Conservation (phyloP, 92 coral and sea anemone species). For the Nematostella vectensis region DNA sequence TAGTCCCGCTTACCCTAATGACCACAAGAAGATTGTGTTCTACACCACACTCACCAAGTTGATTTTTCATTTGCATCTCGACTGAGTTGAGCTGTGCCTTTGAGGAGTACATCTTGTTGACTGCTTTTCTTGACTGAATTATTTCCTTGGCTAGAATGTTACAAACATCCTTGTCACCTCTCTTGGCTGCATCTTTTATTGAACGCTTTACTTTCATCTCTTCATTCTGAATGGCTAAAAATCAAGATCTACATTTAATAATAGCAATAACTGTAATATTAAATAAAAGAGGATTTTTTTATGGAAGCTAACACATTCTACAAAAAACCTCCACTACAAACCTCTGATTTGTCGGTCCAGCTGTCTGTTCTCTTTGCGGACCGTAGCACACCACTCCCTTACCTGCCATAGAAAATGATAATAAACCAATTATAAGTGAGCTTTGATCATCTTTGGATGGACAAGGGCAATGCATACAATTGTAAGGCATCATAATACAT, state of each 20-base stretch:
- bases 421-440: background rate
- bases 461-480: too few species aligned
- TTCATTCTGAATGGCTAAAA: constrained; percentile 69
- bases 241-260: background rate
- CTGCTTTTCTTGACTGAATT: constrained; percentile 73
- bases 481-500: too few species aligned
- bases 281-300: background rate
- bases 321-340: constrained; percentile 7
- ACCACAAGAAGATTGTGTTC: too few species aligned
- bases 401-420: constrained; percentile 39
- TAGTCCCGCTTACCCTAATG: too few species aligned
- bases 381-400: constrained; percentile 71
- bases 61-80: constrained; percentile 95
- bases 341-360: constrained; percentile 92
- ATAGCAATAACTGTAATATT: too few species aligned
- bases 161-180: constrained; percentile 83
- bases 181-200: constrained; percentile 89
- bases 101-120: constrained; percentile 80
- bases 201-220: constrained; percentile 73
- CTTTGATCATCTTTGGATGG: too few species aligned
- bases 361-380: constrained; percentile 74
- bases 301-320: background rate
- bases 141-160: constrained; percentile 85
- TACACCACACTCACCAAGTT: constrained; percentile 42
- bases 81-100: constrained; percentile 95